Conservation (phyloP, 2,888 invertebrate species). For the Galeruca laticollis region DNA sequence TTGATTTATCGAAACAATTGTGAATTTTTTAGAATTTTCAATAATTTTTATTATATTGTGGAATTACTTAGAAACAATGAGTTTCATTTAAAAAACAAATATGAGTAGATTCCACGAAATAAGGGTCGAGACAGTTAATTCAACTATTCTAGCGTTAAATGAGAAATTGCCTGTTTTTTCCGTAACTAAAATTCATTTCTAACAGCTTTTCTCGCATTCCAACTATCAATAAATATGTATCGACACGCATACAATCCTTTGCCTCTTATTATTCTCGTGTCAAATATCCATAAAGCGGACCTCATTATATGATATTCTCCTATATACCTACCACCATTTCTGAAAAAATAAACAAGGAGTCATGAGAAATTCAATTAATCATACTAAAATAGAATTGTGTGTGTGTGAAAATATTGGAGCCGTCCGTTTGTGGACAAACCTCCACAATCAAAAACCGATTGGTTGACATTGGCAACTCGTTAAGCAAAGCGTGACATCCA, state of each 20-base stretch:
- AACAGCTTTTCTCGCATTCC: neutral
- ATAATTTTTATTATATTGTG: too few relatives aligned
- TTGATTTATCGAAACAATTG: too few relatives aligned
- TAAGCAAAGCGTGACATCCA: constrained; percentile 59
- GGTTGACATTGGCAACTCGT: constrained; percentile 53
- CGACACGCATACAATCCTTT: neutral
- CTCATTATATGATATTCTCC: constrained; percentile 15
- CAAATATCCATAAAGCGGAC: constrained; percentile 16
- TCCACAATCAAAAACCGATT: constrained; percentile 57
- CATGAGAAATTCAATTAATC: constrained; percentile 24
- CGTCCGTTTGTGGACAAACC: constrained; percentile 44
- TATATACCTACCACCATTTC: constrained; percentile 13
- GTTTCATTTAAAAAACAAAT: too few relatives aligned
- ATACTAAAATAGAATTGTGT: constrained; percentile 17
- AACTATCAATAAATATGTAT: neutral
- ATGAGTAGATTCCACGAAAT: too few relatives aligned
- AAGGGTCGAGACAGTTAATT: too few relatives aligned
- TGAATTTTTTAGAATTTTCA: too few relatives aligned
- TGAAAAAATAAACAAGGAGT: constrained; percentile 15
- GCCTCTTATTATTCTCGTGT: constrained; percentile 9
- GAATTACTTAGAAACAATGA: too few relatives aligned
- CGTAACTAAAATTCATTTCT: too few relatives aligned
- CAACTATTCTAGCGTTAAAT: too few relatives aligned
- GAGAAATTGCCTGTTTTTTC: too few relatives aligned
- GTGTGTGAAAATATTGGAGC: constrained; percentile 24